Base-by-base conservation (phyloP, 2,113 vertebrate species). In the Lampris megalopsis region DNA sequence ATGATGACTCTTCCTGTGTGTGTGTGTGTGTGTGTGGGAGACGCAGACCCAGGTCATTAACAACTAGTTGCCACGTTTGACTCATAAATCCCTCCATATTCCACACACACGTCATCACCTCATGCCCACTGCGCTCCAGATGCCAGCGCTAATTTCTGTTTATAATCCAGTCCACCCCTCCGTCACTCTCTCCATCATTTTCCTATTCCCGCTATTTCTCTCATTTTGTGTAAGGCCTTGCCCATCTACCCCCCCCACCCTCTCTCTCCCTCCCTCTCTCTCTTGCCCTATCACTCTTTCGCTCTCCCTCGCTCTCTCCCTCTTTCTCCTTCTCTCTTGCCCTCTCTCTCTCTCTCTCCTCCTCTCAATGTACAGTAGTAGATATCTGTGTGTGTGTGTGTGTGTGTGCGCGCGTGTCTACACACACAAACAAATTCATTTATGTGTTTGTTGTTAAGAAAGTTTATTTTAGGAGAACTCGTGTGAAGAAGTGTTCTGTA, bases 21-120 rank as follows among this genome's bases (percentile, higher is more conserved):
- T 71, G 66, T 67, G 62, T 42, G 63, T 69, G 50, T 76, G 68
- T 64, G 56, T 61, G 42, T 41, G 66, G 69, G 68, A 81, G 67
- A 77, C 43, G 67, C 79, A 88, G 71, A 77, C 76, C 61, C 57
- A 67, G 40, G 48, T 37, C 68, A 71, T 62, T 79, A 81, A 77
- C 85, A 81, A 84, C 71, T 76, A 75, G 73, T 75, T 78, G 71
- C 73, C 86, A 88, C 10, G 68, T 57, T 80, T 63, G 42, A 47
- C 49, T 75, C 68, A 73, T 83, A 80, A 80, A 83, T 89, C 60
- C 71, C 24, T 65, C 63, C 64, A 3, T 47, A 50, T 50, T 56
- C 45, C 43, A 2, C 58, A 56, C 78, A 73, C 58, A 57, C 50
- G 70, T 24, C 24, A 24, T 24, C 24, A 24, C 24, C 24, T 24